Evolutionary conservation across 2,797 vertebrate species (phyloP).

Genomic region (Bovichtus diacanthus): DNA sequence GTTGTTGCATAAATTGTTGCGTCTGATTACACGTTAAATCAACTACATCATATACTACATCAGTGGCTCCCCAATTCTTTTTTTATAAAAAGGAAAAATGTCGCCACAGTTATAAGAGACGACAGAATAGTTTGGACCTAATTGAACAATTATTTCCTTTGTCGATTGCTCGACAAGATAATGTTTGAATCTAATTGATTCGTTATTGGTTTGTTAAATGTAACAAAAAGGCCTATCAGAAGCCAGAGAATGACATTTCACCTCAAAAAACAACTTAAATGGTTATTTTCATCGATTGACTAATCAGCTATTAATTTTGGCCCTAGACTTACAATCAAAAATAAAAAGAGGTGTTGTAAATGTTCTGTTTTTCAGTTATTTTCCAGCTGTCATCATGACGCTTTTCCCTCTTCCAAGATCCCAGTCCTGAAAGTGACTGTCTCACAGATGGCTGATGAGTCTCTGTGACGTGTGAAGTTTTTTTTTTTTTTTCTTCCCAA

Average conservation of each 20-base stretch:
- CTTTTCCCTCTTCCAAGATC: too few species aligned
- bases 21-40: too few species aligned
- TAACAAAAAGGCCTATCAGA: too few species aligned
- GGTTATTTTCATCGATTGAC: background rate
- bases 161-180: too few species aligned
- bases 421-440: background rate
- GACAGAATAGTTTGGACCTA: background rate
- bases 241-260: background rate
- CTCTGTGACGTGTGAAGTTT: conserved; percentile 5
- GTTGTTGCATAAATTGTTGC: too few species aligned
- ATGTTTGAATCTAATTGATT: too few species aligned
- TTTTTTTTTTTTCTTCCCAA: background rate
- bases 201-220: too few species aligned
- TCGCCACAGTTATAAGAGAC: background rate
- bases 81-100: background rate
- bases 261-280: background rate
- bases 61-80: background rate
- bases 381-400: background rate
- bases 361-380: background rate
- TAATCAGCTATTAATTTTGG: background rate
- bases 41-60: too few species aligned
- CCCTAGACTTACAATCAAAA: background rate
- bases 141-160: too few species aligned
- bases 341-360: background rate
- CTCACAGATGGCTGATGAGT: conserved; percentile 30